A percentile compares a stretch with the other conserved stretches of the same genome.
phyloP scores from a whole-genome alignment of 2,113 vertebrate species.

The Montifringilla adamsi region DNA sequence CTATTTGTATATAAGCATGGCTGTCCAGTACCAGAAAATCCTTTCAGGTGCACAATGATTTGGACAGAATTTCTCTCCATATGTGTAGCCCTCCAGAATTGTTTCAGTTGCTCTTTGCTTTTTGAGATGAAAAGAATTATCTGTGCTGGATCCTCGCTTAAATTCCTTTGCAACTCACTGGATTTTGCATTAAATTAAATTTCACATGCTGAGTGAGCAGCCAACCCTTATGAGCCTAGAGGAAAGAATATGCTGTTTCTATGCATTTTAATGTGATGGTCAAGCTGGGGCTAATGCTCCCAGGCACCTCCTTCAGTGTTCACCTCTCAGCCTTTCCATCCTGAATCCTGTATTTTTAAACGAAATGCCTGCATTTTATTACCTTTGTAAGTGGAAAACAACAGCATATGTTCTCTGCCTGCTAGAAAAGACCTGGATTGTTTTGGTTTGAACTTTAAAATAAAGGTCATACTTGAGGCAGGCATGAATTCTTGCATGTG shows the following conservation, averaged over 20 bases:
- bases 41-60: neutral
- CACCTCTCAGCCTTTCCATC: neutral
- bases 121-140: slow-evolving; percentile 2
- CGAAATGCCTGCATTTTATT: neutral
- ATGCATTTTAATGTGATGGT: neutral
- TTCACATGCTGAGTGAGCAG: slow-evolving; percentile 27
- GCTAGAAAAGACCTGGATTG: neutral
- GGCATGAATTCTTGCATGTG: neutral
- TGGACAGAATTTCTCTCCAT: neutral
- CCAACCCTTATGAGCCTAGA: neutral
- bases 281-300: neutral
- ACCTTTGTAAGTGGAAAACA: slow-evolving; percentile 1
- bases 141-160: neutral
- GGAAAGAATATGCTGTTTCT: neutral
- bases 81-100: neutral
- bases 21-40: neutral
- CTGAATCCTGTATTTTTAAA: neutral
- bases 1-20: neutral
- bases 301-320: neutral
- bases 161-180: slow-evolving; percentile 52
- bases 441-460: slow-evolving; percentile 34
- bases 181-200: slow-evolving; percentile 49
- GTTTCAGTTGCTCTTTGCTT: neutral
- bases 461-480: slow-evolving; percentile 35
- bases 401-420: neutral